These are phyloP conservation scores for Pogonomyrmex barbatus DNA, from an alignment of 1,140 invertebrate species.

Conservation along the genomic window DNA sequence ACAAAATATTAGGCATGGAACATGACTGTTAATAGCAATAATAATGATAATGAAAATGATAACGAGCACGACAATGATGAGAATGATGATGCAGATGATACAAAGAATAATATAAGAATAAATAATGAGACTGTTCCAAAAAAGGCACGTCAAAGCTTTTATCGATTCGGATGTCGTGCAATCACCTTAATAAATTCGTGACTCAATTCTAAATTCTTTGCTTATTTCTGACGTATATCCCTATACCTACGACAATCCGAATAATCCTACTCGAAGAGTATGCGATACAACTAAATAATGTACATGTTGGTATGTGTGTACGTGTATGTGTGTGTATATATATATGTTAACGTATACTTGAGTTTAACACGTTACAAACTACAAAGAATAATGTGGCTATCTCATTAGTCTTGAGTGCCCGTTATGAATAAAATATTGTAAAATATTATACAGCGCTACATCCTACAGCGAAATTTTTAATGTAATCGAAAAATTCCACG, in stretches of 20 bases:
- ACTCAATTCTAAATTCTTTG: constrained; percentile 47
- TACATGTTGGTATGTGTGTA: constrained; percentile 22
- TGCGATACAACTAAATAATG: constrained; percentile 48
- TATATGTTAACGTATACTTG: constrained; percentile 48
- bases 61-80: constrained; percentile 2
- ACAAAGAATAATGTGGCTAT: constrained; percentile 36
- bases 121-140: constrained; percentile 73
- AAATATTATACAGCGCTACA: constrained; percentile 45
- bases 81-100: constrained; percentile 11
- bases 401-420: constrained; percentile 43
- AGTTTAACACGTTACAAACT: constrained; percentile 23
- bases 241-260: constrained; percentile 43
- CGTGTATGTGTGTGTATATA: constrained; percentile 34
- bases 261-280: constrained; percentile 62
- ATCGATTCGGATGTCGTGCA: constrained; percentile 64
- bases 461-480: constrained; percentile 48
- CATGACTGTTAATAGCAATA: constrained; percentile 43
- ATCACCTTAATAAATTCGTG: constrained; percentile 47
- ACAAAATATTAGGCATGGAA: constrained; percentile 43
- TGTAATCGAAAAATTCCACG: constrained; percentile 30
- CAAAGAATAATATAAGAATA: constrained; percentile 57
- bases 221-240: constrained; percentile 18
- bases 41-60: constrained; percentile 31
- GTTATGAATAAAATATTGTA: constrained; percentile 59
- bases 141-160: constrained; percentile 69